A percentile compares a stretch with the other conserved stretches of the same genome.
Evolutionary conservation across 30 jellyfish, hydroid and myxozoan genomes (phyloP).

Genomic region (Hydractinia symbiolongicarpus): DNA sequence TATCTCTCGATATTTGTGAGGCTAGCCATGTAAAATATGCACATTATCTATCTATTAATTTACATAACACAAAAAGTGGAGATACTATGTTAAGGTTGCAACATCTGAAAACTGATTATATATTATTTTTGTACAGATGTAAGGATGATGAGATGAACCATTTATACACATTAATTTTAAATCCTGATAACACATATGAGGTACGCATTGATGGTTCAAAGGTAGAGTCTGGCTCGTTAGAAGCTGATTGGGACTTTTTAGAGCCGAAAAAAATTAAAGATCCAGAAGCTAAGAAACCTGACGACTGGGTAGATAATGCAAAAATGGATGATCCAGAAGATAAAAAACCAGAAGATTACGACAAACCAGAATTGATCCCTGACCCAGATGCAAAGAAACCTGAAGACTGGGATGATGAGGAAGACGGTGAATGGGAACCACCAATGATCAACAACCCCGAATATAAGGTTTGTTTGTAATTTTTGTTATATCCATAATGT

Average conservation of each 20-base stretch:
- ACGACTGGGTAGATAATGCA: conserved; percentile 97
- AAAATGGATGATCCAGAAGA: conserved; percentile 97
- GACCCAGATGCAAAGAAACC: conserved; percentile 98
- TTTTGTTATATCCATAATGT: neutral
- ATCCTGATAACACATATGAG: conserved; percentile 85
- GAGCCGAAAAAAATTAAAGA: conserved; percentile 93
- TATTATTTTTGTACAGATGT: conserved; percentile 41
- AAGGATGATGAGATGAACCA: conserved; percentile 95
- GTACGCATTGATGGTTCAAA: conserved; percentile 82
- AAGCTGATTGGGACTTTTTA: conserved; percentile 90
- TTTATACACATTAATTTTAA: conserved; percentile 72
- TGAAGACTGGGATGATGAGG: conserved; percentile 97
- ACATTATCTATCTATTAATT: too few relatives aligned
- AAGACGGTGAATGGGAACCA: conserved; percentile 99
- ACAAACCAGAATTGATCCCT: conserved; percentile 91
- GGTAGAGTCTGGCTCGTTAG: conserved; percentile 79
- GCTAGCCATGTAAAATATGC: too few relatives aligned
- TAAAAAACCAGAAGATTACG: conserved; percentile 91
- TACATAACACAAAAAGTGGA: neutral
- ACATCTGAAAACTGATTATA: neutral
- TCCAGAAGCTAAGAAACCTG: conserved; percentile 94
- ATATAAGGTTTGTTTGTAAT: conserved; percentile 59
- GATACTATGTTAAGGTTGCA: neutral
- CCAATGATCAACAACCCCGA: conserved; percentile 99
- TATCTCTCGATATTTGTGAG: too few relatives aligned